phyloP scores from a whole-genome alignment of 2,888 invertebrate genomes.

The Altica lythri region DNA sequence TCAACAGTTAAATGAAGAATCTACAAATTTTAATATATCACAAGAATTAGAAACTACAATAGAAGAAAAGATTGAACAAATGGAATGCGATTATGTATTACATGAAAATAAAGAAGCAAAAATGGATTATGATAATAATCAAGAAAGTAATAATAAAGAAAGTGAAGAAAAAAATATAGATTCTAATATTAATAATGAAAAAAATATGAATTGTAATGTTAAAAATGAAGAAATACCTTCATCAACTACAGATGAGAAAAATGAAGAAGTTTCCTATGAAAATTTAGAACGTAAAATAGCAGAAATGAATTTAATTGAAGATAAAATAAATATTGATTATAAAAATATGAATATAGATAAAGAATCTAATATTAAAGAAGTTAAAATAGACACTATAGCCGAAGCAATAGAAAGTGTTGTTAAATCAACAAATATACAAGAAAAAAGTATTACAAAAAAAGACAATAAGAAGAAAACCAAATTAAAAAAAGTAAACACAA shows the following conservation, averaged over 20 bases:
- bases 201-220: no score
- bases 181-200: no score
- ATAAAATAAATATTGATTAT: slow-evolving; percentile 4
- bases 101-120: slow-evolving; percentile 31
- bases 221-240: slow-evolving; percentile 4
- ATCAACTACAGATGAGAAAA: neutral
- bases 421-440: slow-evolving; percentile 16
- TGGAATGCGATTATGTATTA: slow-evolving; percentile 3
- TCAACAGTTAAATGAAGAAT: neutral
- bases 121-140: slow-evolving; percentile 25
- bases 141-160: no score
- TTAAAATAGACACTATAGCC: no score
- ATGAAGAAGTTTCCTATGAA: slow-evolving; percentile 9
- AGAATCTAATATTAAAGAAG: slow-evolving; percentile 10
- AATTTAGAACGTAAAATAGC: slow-evolving; percentile 29
- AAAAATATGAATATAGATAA: no score
- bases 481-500: slow-evolving; percentile 3
- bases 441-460: slow-evolving; percentile 18
- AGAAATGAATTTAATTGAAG: slow-evolving; percentile 28
- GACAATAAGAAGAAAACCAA: slow-evolving; percentile 2
- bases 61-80: slow-evolving; percentile 7
- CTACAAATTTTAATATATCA: neutral
- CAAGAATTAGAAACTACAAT: neutral
- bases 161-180: no score
- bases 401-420: slow-evolving; percentile 13